Base-by-base conservation (phyloP, 2,113 vertebrate species). In the Sebastes schlegelii region DNA sequence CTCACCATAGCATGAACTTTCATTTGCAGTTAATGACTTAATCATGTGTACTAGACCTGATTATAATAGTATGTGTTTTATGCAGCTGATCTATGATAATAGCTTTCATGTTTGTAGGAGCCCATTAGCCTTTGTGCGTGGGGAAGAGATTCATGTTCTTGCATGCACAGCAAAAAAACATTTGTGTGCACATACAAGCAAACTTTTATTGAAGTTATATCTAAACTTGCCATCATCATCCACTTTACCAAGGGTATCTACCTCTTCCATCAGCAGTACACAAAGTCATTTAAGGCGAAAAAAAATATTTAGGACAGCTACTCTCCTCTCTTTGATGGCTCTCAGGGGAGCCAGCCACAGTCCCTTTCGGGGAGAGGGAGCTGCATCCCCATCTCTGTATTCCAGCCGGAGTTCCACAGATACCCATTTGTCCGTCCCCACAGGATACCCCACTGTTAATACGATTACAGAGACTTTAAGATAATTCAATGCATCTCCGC, bases 381-480 rank as follows among this genome's bases (percentile, higher is more conserved):
- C 69, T 51, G 68, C 75, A 82, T 85, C n/a, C 34, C 77, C 77
- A 43, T 76, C 9, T 43, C 66, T 79, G 72, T 74, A 62, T 87
- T 81, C 81, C 83, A 85, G 80, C 77, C 21, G 82, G 66, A 57
- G 69, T 71, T 78, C 72, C 73, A 17, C 4, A 74, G 82, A 86
- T 91, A 58, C 78, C 1, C 72, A 90, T 91, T 91, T 86, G 77
- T 76, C 92, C 85, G 76, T 86, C 85, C 84, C 85, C 84, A 92
- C 67, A 89, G 91, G 88, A 90, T 76, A 85, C 71, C 71, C 76
- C 86, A 74, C 79, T 73, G 69, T 87, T 95, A 95, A 96, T 93
- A 80, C 80, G 92, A 95, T 95, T 95, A 94, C 86, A 70, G 82
- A 88, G 91, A 94, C 94, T 93, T 94, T 91, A 90, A 89, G 92